Conservation (phyloP, 2,888 invertebrate species). For the Orthosia incerta region DNA sequence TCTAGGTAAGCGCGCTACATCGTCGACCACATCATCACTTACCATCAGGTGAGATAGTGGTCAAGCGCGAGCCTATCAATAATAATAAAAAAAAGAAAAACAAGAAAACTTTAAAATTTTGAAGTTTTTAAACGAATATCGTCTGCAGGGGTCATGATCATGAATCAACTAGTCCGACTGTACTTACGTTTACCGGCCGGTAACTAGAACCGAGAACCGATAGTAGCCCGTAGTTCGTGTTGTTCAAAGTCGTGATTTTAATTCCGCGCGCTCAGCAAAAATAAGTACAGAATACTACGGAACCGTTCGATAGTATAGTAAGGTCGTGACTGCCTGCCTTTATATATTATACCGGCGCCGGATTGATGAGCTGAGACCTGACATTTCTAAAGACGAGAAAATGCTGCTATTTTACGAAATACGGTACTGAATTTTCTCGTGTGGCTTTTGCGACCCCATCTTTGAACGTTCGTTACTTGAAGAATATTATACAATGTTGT, state of each 20-base stretch:
- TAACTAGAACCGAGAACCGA: constrained; percentile 42
- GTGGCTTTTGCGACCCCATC: constrained; percentile 4
- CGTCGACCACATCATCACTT: too few relatives aligned
- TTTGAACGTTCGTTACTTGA: constrained; percentile 2
- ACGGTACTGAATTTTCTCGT: constrained; percentile 24
- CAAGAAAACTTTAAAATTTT: too few relatives aligned
- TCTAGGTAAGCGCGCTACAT: too few relatives aligned
- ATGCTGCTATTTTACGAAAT: constrained; percentile 39
- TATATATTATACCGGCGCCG: constrained; percentile 46
- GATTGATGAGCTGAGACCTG: constrained; percentile 53
- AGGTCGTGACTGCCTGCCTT: constrained; percentile 65
- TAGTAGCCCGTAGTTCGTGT: constrained; percentile 51
- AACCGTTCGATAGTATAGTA: constrained; percentile 64
- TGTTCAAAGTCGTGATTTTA: constrained; percentile 68
- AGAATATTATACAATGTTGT: not conserved
- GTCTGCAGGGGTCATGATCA: too few relatives aligned
- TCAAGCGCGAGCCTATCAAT: too few relatives aligned
- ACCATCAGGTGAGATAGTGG: too few relatives aligned
- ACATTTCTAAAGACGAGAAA: constrained; percentile 53
- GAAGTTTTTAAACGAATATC: too few relatives aligned
- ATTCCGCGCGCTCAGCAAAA: constrained; percentile 69
- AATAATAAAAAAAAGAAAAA: too few relatives aligned
- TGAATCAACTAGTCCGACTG: too few relatives aligned
- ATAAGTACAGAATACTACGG: constrained; percentile 55
- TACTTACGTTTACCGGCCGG: not conserved